Conservation (phyloP, 2,888 invertebrate genomes). For the Spisula subtruncata region DNA sequence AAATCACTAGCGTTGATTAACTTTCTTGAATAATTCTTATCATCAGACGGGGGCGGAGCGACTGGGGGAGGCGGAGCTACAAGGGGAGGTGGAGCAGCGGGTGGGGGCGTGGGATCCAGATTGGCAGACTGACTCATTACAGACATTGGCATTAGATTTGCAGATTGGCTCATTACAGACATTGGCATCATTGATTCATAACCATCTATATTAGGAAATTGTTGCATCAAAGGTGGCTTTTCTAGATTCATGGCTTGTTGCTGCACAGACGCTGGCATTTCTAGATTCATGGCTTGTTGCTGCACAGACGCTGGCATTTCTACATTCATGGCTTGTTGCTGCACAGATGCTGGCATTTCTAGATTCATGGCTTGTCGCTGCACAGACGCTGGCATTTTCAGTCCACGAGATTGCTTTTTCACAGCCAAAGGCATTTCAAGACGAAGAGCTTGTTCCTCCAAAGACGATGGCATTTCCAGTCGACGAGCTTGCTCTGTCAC, state of each 20-base stretch:
- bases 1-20: conserved; percentile 49
- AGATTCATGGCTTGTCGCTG: neutral
- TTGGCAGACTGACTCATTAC: neutral
- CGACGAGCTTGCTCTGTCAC: too few relatives aligned
- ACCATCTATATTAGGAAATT: neutral
- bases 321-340: neutral
- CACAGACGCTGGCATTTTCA: neutral
- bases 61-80: neutral
- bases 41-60: conserved; percentile 10
- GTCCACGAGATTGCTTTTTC: neutral
- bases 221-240: neutral
- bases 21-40: neutral
- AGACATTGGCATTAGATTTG: neutral
- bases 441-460: too few relatives aligned
- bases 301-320: neutral
- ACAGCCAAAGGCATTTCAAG: neutral
- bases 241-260: neutral
- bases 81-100: neutral
- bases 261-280: neutral
- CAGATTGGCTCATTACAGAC: neutral
- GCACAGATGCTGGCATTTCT: neutral
- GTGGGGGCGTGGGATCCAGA: neutral
- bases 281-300: neutral
- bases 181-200: neutral
- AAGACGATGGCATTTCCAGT: too few relatives aligned